phyloP scores from a whole-genome alignment of 2,888 invertebrate species.

The Germaria angustata region DNA sequence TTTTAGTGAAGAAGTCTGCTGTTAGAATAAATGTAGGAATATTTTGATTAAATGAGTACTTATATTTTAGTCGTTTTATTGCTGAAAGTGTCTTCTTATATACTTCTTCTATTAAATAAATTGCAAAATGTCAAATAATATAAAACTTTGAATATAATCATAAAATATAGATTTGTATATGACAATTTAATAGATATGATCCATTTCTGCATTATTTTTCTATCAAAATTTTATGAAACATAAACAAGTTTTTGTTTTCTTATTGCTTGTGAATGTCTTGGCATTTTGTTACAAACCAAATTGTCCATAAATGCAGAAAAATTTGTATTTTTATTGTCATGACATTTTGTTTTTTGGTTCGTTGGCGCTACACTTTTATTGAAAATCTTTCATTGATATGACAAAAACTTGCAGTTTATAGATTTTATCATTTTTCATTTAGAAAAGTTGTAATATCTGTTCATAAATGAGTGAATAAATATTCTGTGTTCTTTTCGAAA shows the following conservation, averaged over 20 bases:
- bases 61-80: too few relatives aligned
- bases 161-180: conserved; percentile 11
- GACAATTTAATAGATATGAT: conserved; percentile 15
- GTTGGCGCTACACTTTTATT: conserved; percentile 4
- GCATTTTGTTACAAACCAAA: conserved; percentile 10
- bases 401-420: conserved; percentile 38
- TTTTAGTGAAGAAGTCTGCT: too few relatives aligned
- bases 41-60: too few relatives aligned
- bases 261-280: neutral
- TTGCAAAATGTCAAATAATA: conserved; percentile 35
- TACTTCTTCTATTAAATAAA: too few relatives aligned
- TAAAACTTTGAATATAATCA: conserved; percentile 28
- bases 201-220: conserved; percentile 4
- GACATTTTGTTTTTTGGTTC: neutral
- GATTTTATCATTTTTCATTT: neutral
- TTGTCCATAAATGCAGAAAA: conserved; percentile 41
- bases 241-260: neutral
- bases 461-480: too few relatives aligned
- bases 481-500: too few relatives aligned
- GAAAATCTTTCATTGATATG: conserved; percentile 37
- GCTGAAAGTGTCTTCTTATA: too few relatives aligned
- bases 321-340: conserved; percentile 12
- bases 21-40: too few relatives aligned
- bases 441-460: neutral
- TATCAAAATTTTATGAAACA: conserved; percentile 22